These are phyloP conservation scores for Dipodomys ordii DNA, from an alignment of 2,113 vertebrate species.

Conservation along the genomic window DNA sequence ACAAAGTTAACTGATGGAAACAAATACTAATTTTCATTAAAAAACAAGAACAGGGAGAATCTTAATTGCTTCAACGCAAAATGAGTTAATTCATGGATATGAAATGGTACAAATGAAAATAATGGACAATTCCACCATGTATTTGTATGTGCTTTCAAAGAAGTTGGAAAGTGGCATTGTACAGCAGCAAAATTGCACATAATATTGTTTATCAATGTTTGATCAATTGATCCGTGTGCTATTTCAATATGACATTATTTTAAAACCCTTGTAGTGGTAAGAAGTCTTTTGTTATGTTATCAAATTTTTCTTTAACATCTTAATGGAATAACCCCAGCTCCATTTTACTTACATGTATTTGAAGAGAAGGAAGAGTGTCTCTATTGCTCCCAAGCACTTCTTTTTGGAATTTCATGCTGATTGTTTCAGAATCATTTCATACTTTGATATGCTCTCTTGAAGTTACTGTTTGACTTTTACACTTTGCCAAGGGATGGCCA, in stretches of 20 bases:
- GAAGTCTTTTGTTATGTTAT: neutral
- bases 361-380: neutral
- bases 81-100: neutral
- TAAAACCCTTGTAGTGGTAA: neutral
- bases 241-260: neutral
- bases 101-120: neutral
- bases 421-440: neutral
- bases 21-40: conserved; percentile 35
- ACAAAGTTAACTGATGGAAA: conserved; percentile 4
- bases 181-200: neutral
- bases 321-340: neutral
- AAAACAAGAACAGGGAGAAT: neutral
- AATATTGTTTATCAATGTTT: neutral
- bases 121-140: neutral
- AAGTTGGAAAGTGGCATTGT: neutral
- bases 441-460: neutral
- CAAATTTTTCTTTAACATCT: neutral
- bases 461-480: neutral
- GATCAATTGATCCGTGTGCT: neutral
- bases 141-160: neutral
- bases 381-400: neutral
- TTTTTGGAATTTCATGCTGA: conserved; percentile 23
- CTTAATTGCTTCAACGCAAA: conserved; percentile 25
- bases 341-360: neutral
- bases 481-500: neutral